Percentiles rank a stretch among this genome's conserved stretches.
Evolutionary conservation across 2,888 invertebrate species (phyloP).

Genomic region (Idaea dimidiata): DNA sequence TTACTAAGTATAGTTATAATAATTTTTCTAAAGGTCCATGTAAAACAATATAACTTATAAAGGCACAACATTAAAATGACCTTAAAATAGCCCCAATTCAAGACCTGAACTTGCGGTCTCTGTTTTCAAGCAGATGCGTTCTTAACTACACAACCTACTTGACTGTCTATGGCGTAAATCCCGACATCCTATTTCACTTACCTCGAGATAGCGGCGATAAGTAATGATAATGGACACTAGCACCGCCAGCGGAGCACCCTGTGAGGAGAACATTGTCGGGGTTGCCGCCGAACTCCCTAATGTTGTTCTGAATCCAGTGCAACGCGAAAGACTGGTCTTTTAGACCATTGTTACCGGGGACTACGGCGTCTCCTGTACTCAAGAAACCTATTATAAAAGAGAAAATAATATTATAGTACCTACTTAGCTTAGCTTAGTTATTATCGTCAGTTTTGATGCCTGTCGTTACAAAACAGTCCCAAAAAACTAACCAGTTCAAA

Average conservation of each 20-base stretch:
- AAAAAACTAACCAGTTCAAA: no score
- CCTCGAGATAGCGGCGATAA: slow-evolving; percentile 83
- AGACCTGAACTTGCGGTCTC: no score
- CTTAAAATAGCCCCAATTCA: no score
- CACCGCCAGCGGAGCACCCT: slow-evolving; percentile 88
- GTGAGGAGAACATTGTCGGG: slow-evolving; percentile 84
- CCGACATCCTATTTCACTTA: slow-evolving; percentile 33
- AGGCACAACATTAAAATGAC: no score
- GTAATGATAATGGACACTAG: slow-evolving; percentile 87
- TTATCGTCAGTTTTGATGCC: no score
- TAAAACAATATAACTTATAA: no score
- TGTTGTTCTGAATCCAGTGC: slow-evolving; percentile 85
- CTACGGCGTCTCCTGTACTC: slow-evolving; percentile 84
- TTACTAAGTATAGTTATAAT: no score
- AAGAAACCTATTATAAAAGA: slow-evolving; percentile 81
- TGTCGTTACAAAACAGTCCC: no score
- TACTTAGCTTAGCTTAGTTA: neutral
- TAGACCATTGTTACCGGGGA: slow-evolving; percentile 87
- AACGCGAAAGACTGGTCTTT: slow-evolving; percentile 87
- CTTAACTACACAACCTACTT: no score
- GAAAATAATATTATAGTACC: neutral
- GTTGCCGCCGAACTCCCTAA: slow-evolving; percentile 86
- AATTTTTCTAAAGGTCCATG: no score
- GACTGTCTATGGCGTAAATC: no score
- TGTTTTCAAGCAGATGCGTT: no score